Percentiles rank a stretch among this genome's conserved stretches.
Conservation (phyloP, 2,888 invertebrate species). For the Heliconius hortense region DNA sequence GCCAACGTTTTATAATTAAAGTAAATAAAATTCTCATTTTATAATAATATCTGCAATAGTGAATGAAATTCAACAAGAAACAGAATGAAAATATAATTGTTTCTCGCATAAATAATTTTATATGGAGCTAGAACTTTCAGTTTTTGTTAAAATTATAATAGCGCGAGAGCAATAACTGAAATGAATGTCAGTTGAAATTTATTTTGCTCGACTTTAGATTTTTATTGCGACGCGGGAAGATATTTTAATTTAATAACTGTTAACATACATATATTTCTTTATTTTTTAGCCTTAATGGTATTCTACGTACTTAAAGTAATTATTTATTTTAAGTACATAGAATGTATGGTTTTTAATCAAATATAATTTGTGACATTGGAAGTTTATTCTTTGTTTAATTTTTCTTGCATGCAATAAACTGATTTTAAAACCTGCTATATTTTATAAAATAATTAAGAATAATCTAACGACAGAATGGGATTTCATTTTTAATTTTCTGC, state of each 20-base stretch:
- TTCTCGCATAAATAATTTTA: slow-evolving; percentile 11
- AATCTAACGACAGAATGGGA: too few species aligned
- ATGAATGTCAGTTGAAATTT: background rate
- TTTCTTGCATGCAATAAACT: too few species aligned
- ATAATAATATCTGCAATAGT: slow-evolving; percentile 5
- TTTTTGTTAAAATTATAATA: slow-evolving; percentile 4
- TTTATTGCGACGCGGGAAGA: background rate
- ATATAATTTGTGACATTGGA: background rate
- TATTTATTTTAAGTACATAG: background rate
- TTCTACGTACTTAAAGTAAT: background rate
- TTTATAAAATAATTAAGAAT: too few species aligned
- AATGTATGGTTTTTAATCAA: background rate
- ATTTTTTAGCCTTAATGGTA: background rate
- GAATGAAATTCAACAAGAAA: slow-evolving; percentile 6
- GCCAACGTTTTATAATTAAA: background rate
- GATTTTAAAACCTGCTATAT: too few species aligned
- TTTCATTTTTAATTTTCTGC: too few species aligned
- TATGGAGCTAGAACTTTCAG: slow-evolving; percentile 1
- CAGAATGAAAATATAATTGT: slow-evolving; percentile 4
- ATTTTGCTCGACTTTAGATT: background rate
- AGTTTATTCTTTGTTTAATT: background rate
- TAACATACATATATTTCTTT: background rate
- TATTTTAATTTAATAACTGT: background rate
- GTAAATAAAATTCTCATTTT: background rate
- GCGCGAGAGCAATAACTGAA: background rate